Conservation (phyloP, 2,113 vertebrate species). For the Podocnemis expansa region DNA sequence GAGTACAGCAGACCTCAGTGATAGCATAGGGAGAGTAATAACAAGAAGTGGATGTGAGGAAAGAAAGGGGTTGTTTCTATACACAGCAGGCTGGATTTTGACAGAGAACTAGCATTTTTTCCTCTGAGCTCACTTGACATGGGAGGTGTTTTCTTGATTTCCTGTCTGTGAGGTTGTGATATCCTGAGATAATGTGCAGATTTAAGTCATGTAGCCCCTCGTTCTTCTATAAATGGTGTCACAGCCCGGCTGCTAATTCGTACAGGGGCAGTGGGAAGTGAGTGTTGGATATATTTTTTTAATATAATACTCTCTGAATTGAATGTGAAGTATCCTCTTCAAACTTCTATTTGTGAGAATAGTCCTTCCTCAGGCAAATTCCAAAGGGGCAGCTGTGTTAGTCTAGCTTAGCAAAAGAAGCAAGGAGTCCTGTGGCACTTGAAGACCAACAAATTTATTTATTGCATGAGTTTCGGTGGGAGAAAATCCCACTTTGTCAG, state of each 20-base stretch:
- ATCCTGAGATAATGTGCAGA: not conserved
- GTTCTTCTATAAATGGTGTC: not conserved
- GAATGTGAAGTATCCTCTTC: not conserved
- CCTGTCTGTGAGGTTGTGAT: not conserved
- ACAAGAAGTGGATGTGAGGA: not conserved
- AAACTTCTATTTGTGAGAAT: not conserved
- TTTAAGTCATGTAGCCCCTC: not conserved
- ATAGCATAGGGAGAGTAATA: fast-evolving
- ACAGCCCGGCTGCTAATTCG: not conserved
- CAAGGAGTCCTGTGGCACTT: no score
- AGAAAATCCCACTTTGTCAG: no score
- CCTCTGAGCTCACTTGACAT: not conserved
- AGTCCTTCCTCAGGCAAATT: not conserved
- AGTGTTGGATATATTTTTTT: not conserved
- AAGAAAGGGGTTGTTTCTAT: not conserved
- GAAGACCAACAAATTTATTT: no score
- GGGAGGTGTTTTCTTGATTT: not conserved
- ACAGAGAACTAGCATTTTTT: fast-evolving
- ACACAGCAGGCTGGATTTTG: fast-evolving
- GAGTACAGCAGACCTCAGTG: fast-evolving
- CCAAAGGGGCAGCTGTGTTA: no score
- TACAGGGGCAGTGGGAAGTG: not conserved
- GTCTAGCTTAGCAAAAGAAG: no score
- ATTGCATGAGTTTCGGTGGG: no score
- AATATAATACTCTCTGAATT: not conserved